These are phyloP conservation scores for Microctonus hyperodae DNA, from an alignment of 2,888 invertebrate genomes.

Conservation along the genomic window DNA sequence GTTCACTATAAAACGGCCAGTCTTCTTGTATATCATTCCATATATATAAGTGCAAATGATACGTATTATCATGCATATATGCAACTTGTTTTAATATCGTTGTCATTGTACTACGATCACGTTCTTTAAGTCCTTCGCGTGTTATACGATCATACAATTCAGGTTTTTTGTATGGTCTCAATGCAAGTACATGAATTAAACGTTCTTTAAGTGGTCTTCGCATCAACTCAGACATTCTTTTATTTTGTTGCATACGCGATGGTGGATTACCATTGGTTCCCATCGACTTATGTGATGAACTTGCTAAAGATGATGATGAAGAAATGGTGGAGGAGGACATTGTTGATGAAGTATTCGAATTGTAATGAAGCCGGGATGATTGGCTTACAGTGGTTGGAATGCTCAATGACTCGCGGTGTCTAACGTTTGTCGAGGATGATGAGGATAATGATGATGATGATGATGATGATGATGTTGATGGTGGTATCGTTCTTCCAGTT, in stretches of 20 bases:
- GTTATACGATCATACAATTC: conserved; percentile 83
- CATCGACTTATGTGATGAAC: conserved; percentile 64
- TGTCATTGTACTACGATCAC: conserved; percentile 79
- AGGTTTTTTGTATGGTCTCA: conserved; percentile 92
- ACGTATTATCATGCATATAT: conserved; percentile 85
- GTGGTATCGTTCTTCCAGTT: conserved; percentile 49
- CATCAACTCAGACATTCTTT: conserved; percentile 69
- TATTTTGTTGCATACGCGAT: conserved; percentile 51
- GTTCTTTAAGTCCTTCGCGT: conserved; percentile 85
- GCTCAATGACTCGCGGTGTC: neutral
- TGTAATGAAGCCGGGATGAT: conserved; percentile 30
- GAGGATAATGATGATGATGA: conserved; percentile 48
- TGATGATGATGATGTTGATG: conserved; percentile 49
- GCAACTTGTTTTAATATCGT: conserved; percentile 83
- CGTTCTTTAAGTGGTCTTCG: conserved; percentile 85
- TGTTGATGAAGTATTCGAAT: conserved; percentile 63
- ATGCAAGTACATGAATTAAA: conserved; percentile 91
- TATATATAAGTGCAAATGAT: conserved; percentile 83
- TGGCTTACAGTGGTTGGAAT: neutral
- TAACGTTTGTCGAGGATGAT: conserved; percentile 31
- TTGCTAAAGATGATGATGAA: conserved; percentile 30
- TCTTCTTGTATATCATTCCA: conserved; percentile 95
- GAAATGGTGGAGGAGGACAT: conserved; percentile 45
- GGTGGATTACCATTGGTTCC: conserved; percentile 47
- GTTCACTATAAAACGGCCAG: conserved; percentile 93